Evolutionary conservation across 2,113 vertebrate genomes (phyloP), one percentile per base, ranked within the genome.

Genomic region (Corythoichthys haematopterus): DNA sequence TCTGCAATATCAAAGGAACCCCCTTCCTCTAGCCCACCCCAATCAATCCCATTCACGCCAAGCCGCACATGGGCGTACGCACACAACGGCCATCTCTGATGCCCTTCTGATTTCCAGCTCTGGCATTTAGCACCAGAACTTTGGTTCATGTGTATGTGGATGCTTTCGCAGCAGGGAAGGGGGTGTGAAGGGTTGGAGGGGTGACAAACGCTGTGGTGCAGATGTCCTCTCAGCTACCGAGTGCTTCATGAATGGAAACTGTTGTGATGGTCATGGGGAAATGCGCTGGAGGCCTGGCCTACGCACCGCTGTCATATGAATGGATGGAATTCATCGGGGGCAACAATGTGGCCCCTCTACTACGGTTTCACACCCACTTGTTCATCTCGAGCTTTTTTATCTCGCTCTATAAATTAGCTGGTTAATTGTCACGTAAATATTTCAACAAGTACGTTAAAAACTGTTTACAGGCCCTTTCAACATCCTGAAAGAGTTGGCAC

Each of bases 271-370:
- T 89, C 90, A 91, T 87, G 88, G 92, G 92, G 93, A 94, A 94
- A 93, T 89, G 93, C 93, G 92, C 92, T 88, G 88, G 93, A 93
- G 92, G 92, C 85, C 84, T 90, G 92, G 91, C 94, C 94, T 94
- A 95, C 93, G 91, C 94, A 89, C 67, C 84, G 85, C 88, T 82
- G 88, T 85, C 88, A 84, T 89, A 86, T 93, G 92, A 94, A 93
- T 92, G 91, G 88, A 79, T 90, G 93, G 91, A 93, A 93, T 95
- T 94, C 92, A 92, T 87, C 78, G 91, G 85, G 85, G 90, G 91
- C 87, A 93, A 97, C 95, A 98, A 97, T 93, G 92, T 72, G 47
- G n/a, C 76, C 76, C 77, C 79, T 88, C 85, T 66, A 80, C 76
- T 15, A 45, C 64, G 69, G 66, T 78, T 40, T 93, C 79, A 81